Evolutionary conservation across 37 sponge, comb jelly and placozoan genomes (phyloP).

Genomic region (Beroe forskalii): DNA sequence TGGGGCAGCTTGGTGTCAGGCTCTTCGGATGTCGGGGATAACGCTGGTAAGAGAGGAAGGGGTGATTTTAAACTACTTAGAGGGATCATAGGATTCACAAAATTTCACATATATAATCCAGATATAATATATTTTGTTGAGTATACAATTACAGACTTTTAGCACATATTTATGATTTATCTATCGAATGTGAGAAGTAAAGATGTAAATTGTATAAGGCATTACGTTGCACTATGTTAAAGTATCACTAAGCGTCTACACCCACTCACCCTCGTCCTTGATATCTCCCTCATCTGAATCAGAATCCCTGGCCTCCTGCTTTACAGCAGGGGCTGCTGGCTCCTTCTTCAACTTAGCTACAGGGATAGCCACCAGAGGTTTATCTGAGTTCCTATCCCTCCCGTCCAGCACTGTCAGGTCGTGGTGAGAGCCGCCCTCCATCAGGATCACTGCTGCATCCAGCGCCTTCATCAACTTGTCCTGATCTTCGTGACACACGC

Average conservation of each 20-base stretch:
- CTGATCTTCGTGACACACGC: constrained; percentile 48
- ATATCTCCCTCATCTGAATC: constrained; percentile 43
- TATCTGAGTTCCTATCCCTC: constrained; percentile 54
- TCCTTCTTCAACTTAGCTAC: constrained; percentile 63
- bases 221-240: too few relatives aligned
- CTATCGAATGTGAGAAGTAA: too few relatives aligned
- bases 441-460: constrained; percentile 66
- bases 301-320: constrained; percentile 1
- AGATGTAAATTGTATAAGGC: too few relatives aligned
- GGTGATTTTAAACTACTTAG: too few relatives aligned
- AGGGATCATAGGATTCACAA: too few relatives aligned
- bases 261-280: constrained; percentile 26
- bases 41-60: too few relatives aligned
- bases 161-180: too few relatives aligned
- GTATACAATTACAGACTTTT: too few relatives aligned
- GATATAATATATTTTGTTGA: too few relatives aligned
- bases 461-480: constrained; percentile 66
- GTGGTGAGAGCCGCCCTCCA: constrained; percentile 72
- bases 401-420: constrained; percentile 73
- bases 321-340: not conserved
- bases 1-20: constrained; percentile 65
- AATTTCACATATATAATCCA: too few relatives aligned
- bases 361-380: constrained; percentile 50
- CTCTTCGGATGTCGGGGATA: not conserved
- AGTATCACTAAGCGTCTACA: too few relatives aligned